Evolutionary conservation across 2,113 vertebrate genomes (phyloP).

Genomic region (Sarotherodon lohbergeri): DNA sequence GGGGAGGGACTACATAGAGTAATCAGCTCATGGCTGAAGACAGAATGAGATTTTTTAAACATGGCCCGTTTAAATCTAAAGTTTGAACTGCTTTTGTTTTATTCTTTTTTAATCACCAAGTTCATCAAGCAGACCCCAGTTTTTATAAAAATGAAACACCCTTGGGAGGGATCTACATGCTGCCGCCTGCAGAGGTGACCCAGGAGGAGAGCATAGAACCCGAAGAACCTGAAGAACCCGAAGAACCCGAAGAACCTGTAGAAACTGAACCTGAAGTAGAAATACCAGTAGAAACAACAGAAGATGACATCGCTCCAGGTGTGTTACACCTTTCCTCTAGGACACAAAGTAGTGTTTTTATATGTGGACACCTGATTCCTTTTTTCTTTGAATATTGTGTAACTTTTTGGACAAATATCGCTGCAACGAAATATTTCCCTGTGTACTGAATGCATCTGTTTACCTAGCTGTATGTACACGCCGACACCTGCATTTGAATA

Average conservation of each 20-base stretch:
- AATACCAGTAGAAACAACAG: background rate
- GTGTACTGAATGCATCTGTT: background rate
- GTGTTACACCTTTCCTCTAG: background rate
- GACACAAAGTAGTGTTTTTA: background rate
- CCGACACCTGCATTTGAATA: background rate
- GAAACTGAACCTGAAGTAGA: background rate
- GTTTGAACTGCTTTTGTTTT: background rate
- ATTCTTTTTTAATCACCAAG: background rate
- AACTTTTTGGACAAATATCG: background rate
- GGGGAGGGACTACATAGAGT: background rate
- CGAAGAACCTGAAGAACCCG: rapidly evolving
- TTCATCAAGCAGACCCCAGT: rapidly evolving
- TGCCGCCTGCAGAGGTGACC: background rate
- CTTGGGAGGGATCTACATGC: slow-evolving; percentile 10
- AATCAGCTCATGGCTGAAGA: background rate
- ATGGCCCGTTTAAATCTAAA: background rate
- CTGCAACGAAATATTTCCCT: background rate
- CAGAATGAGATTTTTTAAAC: background rate
- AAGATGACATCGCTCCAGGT: background rate
- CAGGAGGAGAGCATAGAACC: background rate
- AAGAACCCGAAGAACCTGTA: background rate
- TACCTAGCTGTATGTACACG: background rate
- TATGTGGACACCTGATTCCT: background rate
- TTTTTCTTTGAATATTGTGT: background rate
- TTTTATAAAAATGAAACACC: background rate